Conservation (phyloP, 2,888 invertebrate species). For the Aromia moschata region DNA sequence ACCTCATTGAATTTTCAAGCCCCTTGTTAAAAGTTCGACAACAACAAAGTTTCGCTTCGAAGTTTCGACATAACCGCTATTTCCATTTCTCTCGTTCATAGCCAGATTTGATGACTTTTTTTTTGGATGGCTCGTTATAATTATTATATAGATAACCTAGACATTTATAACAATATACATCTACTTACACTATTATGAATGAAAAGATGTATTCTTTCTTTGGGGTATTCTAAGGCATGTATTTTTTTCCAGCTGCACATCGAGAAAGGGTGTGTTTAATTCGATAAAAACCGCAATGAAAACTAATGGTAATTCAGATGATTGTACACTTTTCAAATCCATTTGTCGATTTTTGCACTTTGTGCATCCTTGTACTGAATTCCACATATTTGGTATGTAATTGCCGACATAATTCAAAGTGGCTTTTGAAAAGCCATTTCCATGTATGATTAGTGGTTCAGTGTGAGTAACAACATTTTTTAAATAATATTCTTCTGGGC, state of each 20-base stretch:
- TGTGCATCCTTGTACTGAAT: slow-evolving; percentile 75
- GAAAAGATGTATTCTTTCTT: slow-evolving; percentile 83
- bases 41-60: too few relatives aligned
- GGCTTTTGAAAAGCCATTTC: slow-evolving; percentile 89
- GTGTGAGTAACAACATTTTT: slow-evolving; percentile 81
- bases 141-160: too few relatives aligned
- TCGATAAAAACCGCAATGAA: slow-evolving; percentile 83
- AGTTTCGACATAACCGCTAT: too few relatives aligned
- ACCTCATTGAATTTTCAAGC: too few relatives aligned
- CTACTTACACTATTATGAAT: slow-evolving; percentile 78
- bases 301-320: slow-evolving; percentile 72
- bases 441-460: slow-evolving; percentile 88
- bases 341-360: slow-evolving; percentile 74
- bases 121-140: too few relatives aligned
- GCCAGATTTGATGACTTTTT: too few relatives aligned
- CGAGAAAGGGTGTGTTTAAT: slow-evolving; percentile 89
- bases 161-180: too few relatives aligned
- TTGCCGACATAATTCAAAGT: slow-evolving; percentile 85
- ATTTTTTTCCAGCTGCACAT: slow-evolving; percentile 85
- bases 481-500: slow-evolving; percentile 65
- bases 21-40: too few relatives aligned
- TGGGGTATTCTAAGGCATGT: slow-evolving; percentile 83
- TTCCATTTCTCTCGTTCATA: too few relatives aligned
- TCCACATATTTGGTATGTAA: slow-evolving; percentile 90
- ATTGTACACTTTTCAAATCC: slow-evolving; percentile 59